Conservation (phyloP, 2,113 vertebrate species). For the Parotia lawesii region DNA sequence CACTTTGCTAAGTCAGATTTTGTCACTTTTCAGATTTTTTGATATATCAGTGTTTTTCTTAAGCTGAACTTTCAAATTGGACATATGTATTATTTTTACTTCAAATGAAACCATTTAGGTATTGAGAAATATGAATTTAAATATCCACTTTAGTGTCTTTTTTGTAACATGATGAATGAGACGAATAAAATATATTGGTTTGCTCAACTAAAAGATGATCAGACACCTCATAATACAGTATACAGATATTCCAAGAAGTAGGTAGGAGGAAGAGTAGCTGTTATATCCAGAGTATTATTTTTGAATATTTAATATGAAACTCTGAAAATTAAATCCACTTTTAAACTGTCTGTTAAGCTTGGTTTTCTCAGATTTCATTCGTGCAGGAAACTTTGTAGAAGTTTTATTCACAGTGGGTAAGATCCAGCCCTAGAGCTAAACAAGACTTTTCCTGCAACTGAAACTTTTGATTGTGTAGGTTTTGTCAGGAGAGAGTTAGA, state of each 20-base stretch:
- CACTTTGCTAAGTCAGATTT: not conserved
- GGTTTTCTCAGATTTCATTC: not conserved
- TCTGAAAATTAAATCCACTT: not conserved
- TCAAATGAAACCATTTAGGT: not conserved
- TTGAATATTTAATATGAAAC: not conserved
- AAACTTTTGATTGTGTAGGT: not conserved
- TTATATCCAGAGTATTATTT: not conserved
- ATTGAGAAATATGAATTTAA: not conserved
- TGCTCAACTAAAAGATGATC: not conserved
- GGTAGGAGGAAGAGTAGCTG: not conserved
- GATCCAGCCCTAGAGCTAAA: slow-evolving; percentile 7
- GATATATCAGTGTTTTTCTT: not conserved
- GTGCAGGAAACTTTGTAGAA: not conserved
- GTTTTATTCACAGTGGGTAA: not conserved
- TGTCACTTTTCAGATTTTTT: not conserved
- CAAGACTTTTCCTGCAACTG: not conserved
- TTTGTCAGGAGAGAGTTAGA: not conserved
- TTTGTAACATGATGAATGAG: not conserved
- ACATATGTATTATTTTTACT: not conserved
- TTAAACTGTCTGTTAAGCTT: not conserved
- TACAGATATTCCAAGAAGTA: not conserved
- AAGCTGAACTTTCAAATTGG: not conserved
- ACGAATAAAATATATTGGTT: not conserved
- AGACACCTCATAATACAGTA: not conserved
- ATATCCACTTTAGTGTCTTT: not conserved